Conservation (phyloP, 2,888 invertebrate genomes). For the Scaeva pyrastri region DNA sequence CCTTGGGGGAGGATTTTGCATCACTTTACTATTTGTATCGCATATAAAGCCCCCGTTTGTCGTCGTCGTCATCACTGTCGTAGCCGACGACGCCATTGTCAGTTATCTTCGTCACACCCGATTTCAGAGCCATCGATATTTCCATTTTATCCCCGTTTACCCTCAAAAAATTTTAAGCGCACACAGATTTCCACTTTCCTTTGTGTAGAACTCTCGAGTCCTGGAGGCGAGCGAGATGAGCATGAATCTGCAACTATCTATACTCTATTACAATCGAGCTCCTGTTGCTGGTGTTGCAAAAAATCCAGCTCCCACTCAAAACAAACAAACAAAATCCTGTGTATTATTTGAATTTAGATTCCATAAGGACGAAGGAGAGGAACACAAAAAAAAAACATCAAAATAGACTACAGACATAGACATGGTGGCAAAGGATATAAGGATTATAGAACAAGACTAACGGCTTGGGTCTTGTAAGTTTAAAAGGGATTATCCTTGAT, state of each 20-base stretch:
- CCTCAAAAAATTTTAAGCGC: slow-evolving; percentile 45
- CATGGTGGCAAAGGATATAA: slow-evolving; percentile 54
- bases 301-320: slow-evolving; percentile 1
- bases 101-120: not conserved
- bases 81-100: not conserved
- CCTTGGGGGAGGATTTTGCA: slow-evolving; percentile 39
- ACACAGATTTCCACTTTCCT: slow-evolving; percentile 53
- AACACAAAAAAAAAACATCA: slow-evolving; percentile 2
- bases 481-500: slow-evolving; percentile 71
- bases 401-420: slow-evolving; percentile 57
- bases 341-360: slow-evolving; percentile 51
- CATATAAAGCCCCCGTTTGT: not conserved
- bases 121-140: slow-evolving; percentile 33
- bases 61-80: not conserved
- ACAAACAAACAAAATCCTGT: slow-evolving; percentile 25
- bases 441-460: slow-evolving; percentile 65
- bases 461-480: slow-evolving; percentile 68
- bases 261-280: slow-evolving; percentile 1
- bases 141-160: not conserved
- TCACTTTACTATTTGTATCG: not conserved
- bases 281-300: slow-evolving; percentile 20
- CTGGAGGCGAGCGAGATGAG: slow-evolving; percentile 16
- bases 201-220: slow-evolving; percentile 36
- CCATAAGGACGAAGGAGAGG: slow-evolving; percentile 48
- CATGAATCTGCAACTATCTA: slow-evolving; percentile 36